Conservation (phyloP, 2,797 vertebrate genomes). For the Hypotaenidia philippensis region DNA sequence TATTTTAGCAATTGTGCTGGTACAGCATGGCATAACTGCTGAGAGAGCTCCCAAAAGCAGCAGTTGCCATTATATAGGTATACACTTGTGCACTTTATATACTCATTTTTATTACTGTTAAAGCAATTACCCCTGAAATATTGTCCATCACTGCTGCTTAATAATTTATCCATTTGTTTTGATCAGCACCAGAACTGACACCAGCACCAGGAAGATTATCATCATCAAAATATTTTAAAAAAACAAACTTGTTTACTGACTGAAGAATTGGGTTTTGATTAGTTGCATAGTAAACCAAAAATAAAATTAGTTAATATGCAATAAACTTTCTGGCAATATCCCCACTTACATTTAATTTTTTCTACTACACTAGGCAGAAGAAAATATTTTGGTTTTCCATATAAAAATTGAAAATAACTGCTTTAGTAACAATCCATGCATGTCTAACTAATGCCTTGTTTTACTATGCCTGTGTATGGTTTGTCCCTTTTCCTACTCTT, state of each 20-base stretch:
- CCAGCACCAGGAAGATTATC: background rate
- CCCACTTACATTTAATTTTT: background rate
- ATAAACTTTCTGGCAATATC: background rate
- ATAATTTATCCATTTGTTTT: background rate
- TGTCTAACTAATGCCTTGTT: background rate
- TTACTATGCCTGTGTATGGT: background rate
- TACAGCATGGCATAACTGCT: background rate
- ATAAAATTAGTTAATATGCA: conserved; percentile 2
- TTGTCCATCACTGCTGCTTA: background rate
- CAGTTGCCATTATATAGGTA: background rate
- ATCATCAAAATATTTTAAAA: background rate
- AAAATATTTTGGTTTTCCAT: conserved; percentile 15
- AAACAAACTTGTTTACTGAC: background rate
- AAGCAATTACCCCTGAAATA: conserved; percentile 30
- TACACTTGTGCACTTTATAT: background rate
- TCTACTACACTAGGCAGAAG: background rate
- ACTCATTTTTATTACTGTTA: conserved; percentile 24
- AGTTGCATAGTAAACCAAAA: background rate
- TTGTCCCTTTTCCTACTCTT: background rate
- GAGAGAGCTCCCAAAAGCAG: conserved; percentile 24
- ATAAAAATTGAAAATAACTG: background rate
- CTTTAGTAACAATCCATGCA: background rate
- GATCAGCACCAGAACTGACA: background rate
- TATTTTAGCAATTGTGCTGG: background rate
- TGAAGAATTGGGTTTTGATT: background rate